phyloP scores from a whole-genome alignment of 2,797 vertebrate species.

The Mallotus villosus region DNA sequence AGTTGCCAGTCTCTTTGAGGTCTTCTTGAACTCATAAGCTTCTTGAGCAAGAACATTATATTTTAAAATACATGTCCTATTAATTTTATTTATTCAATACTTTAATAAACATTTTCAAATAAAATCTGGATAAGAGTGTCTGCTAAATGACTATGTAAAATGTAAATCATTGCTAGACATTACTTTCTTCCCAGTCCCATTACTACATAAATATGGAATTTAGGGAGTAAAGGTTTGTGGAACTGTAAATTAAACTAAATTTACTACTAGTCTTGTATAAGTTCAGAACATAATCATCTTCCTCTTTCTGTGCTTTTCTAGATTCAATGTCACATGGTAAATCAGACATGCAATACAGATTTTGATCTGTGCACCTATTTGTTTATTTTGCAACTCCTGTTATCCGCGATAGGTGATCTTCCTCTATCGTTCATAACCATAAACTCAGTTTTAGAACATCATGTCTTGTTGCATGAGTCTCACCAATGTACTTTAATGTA shows the following conservation, averaged over 20 bases:
- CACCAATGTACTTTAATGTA: background rate
- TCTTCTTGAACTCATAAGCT: constrained; percentile 79
- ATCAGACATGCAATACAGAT: background rate
- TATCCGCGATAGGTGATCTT: background rate
- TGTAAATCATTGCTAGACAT: background rate
- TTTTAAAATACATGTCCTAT: background rate
- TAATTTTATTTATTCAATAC: background rate
- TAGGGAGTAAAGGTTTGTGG: no score
- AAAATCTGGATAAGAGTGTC: no score
- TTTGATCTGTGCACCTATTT: no score
- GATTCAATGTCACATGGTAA: no score
- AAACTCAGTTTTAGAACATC: background rate
- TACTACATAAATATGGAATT: background rate
- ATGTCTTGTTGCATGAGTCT: background rate
- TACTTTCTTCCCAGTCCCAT: background rate
- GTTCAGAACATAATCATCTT: background rate
- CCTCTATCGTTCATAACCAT: background rate
- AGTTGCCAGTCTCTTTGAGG: constrained; percentile 91
- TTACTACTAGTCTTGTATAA: background rate
- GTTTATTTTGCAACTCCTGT: no score
- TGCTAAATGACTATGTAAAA: background rate
- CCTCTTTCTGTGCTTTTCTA: background rate
- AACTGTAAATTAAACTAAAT: no score
- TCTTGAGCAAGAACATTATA: background rate
- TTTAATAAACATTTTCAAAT: background rate